Evolutionary conservation across 2,888 invertebrate genomes (phyloP).

Genomic region (Neocrepidodera transversa): DNA sequence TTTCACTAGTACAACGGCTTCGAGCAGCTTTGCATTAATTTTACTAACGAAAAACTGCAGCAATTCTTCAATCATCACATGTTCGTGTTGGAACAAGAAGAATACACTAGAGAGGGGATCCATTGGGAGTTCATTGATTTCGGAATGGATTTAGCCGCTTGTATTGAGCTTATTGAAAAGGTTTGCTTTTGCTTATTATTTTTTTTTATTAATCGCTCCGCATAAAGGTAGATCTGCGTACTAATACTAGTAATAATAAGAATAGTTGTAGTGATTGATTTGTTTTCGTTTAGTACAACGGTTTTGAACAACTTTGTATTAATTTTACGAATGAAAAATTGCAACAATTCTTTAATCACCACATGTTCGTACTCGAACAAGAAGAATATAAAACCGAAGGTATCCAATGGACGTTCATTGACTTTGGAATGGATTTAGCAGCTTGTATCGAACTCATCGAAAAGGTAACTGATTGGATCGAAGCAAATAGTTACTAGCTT

Average conservation of each 20-base stretch:
- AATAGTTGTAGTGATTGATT: conserved; percentile 2
- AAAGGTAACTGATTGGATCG: conserved; percentile 87
- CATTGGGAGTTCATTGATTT: conserved; percentile 99
- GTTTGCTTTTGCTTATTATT: conserved; percentile 60
- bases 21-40: conserved; percentile 99
- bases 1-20: conserved; percentile 89
- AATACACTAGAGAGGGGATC: conserved; percentile 97
- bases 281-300: conserved; percentile 75
- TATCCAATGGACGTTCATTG: conserved; percentile 95
- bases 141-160: conserved; percentile 98
- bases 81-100: conserved; percentile 99
- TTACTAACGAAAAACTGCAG: conserved; percentile 99
- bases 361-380: conserved; percentile 98
- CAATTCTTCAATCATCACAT: conserved; percentile 99
- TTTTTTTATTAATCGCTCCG: conserved; percentile 7
- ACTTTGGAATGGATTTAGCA: conserved; percentile 96
- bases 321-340: conserved; percentile 98
- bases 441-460: conserved; percentile 96
- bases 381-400: conserved; percentile 95
- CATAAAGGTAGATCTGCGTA: conserved; percentile 20
- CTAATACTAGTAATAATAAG: conserved; percentile 6
- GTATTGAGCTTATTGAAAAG: conserved; percentile 99
- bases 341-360: conserved; percentile 98
- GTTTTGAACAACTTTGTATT: conserved; percentile 98
- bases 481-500: no score